Conservation (phyloP, 2,888 invertebrate genomes). For the Cantharis nigra region DNA sequence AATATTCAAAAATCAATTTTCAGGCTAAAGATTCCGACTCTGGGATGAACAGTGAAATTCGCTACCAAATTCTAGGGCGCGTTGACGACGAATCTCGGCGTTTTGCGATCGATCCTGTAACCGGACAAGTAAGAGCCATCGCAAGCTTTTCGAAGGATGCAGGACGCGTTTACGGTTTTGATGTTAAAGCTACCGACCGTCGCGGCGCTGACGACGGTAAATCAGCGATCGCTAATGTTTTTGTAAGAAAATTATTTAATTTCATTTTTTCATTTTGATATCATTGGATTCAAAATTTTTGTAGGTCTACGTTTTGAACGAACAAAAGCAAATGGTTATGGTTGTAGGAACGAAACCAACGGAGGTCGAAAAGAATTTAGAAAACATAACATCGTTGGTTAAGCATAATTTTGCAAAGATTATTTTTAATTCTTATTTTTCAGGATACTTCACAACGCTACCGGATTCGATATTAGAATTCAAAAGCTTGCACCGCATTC, state of each 20-base stretch:
- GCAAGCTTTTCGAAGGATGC: conserved; percentile 70
- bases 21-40: conserved; percentile 78
- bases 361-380: conserved; percentile 73
- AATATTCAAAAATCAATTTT: neutral
- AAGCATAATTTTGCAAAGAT: conserved; percentile 8
- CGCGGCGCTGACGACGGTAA: conserved; percentile 80
- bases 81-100: conserved; percentile 72
- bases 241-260: conserved; percentile 63
- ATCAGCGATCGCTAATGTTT: conserved; percentile 83
- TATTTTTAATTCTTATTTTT: conserved; percentile 30
- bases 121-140: conserved; percentile 76
- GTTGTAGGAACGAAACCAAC: conserved; percentile 77
- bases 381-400: conserved; percentile 68
- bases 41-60: conserved; percentile 77
- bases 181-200: conserved; percentile 85
- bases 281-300: conserved; percentile 1
- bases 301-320: conserved; percentile 81
- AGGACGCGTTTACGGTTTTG: conserved; percentile 81
- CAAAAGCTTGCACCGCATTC: conserved; percentile 77
- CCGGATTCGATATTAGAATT: conserved; percentile 78
- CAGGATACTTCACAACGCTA: conserved; percentile 71
- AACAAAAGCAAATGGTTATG: conserved; percentile 78
- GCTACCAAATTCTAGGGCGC: conserved; percentile 73
- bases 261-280: neutral
- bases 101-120: conserved; percentile 77